Evolutionary conservation across 2,888 invertebrate species (phyloP), one percentile per base, ranked within the genome.

Genomic region (Nephrotoma flavescens): DNA sequence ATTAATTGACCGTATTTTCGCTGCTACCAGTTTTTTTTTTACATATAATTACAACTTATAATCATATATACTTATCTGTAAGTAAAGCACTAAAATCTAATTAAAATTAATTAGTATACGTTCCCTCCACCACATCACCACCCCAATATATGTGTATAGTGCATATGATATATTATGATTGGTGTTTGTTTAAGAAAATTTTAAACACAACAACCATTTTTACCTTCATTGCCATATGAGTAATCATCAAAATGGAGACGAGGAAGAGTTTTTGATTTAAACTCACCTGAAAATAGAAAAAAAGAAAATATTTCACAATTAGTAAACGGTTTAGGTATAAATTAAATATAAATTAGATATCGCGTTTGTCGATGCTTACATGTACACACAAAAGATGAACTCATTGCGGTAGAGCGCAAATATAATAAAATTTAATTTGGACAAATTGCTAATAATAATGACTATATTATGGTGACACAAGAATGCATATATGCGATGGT

Each of bases 181-280:
- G 19, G 41, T 85, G n/a, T 42, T 85, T 85, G 42, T 85, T 85
- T 42, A 42, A 85, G 11, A 9, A 44, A 85, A 44, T 4, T 44
- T 44, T 85, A 85, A 85, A 85, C 85, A 85, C 15, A 44, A 15
- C 42, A 6, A 85, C 85, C 12, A 42, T 91, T 31, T 31, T 31
- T 91, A 91, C 91, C 91, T 91, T 91, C 91, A 89, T 90, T 90
- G 86, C 88, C 90, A 71, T 71, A 89, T 88, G 90, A 90, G 89
- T 91, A 91, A 45, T 45, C 90, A 89, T 92, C 91, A 88, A 91
- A 91, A 89, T 92, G 91, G 88, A 91, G 91, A 89, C 91, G 91
- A 88, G 92, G 92, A 90, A 92, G 90, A 88, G 92, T 92, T 91
- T 91, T 92, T 89, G 92, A 91, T 89, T 91, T 92, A 90, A 91